Evolutionary conservation across 2,888 invertebrate genomes (phyloP).

Genomic region (Drosophila planitibia): DNA sequence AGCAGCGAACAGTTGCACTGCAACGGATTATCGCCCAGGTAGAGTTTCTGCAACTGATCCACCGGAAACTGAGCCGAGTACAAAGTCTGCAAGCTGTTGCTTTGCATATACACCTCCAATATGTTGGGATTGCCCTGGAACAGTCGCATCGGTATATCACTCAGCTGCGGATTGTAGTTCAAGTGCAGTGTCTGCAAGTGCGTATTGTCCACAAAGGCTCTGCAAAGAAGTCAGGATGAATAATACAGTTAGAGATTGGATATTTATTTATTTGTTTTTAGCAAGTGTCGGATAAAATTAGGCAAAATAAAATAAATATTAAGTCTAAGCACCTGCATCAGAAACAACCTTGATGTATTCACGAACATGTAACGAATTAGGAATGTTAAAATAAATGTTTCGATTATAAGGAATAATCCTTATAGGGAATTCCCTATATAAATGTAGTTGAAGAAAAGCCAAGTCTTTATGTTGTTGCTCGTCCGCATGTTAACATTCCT

Average conservation of each 20-base stretch:
- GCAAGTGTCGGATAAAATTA: neutral
- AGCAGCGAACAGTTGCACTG: conserved; percentile 94
- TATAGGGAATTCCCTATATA: neutral
- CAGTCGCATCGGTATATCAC: conserved; percentile 91
- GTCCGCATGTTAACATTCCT: neutral
- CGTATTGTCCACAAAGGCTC: conserved; percentile 94
- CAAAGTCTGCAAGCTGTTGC: conserved; percentile 90
- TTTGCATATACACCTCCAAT: conserved; percentile 90
- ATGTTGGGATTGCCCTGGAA: conserved; percentile 94
- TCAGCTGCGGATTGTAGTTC: conserved; percentile 91
- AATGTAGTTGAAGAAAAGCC: neutral
- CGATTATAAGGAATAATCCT: neutral
- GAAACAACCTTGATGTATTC: neutral
- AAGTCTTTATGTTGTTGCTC: neutral
- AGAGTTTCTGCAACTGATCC: conserved; percentile 90
- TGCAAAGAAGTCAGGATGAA: conserved; percentile 52
- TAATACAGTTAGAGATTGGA: neutral
- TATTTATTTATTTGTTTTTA: neutral
- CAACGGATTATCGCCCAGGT: conserved; percentile 93
- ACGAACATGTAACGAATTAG: neutral
- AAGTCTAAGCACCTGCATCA: neutral
- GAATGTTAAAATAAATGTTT: neutral
- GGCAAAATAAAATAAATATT: neutral
- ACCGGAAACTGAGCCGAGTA: conserved; percentile 93
- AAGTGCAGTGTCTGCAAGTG: conserved; percentile 92